A percentile compares a stretch with the other conserved stretches of the same genome.
Conservation (phyloP, 2,888 invertebrate species). For the Incurvaria masculella region DNA sequence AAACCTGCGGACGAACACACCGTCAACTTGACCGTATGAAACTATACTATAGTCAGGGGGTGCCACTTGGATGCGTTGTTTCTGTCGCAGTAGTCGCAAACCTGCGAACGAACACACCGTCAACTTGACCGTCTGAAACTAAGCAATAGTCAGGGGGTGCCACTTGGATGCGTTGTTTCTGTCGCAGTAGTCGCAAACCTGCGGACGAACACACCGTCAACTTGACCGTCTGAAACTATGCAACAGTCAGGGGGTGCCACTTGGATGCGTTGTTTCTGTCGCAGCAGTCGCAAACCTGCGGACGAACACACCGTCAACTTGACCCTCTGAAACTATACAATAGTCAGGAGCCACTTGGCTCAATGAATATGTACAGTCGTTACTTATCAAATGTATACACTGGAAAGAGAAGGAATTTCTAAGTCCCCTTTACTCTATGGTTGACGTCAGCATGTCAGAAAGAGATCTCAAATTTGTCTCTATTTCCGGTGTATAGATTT, state of each 20-base stretch:
- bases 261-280: conserved; percentile 71
- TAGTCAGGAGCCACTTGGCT: too few relatives aligned
- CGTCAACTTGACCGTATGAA: conserved; percentile 1
- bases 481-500: too few relatives aligned
- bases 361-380: too few relatives aligned
- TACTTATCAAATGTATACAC: too few relatives aligned
- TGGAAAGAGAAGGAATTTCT: too few relatives aligned
- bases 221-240: too few relatives aligned
- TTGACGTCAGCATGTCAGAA: too few relatives aligned
- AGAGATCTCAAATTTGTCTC: too few relatives aligned
- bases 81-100: conserved; percentile 90
- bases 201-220: conserved; percentile 21
- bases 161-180: conserved; percentile 67
- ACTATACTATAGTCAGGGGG: conserved; percentile 37
- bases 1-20: conserved; percentile 64
- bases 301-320: conserved; percentile 13
- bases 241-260: conserved; percentile 63
- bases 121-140: too few relatives aligned
- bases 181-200: conserved; percentile 95
- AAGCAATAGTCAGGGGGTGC: conserved; percentile 59
- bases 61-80: conserved; percentile 73
- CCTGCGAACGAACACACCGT: conserved; percentile 52
- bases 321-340: too few relatives aligned
- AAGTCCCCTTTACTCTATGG: too few relatives aligned
- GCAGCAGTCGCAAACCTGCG: conserved; percentile 90